Percentiles rank a stretch among this genome's conserved stretches.
Conservation (phyloP, 2,888 invertebrate species). For the Tenthredo scrophulariae region DNA sequence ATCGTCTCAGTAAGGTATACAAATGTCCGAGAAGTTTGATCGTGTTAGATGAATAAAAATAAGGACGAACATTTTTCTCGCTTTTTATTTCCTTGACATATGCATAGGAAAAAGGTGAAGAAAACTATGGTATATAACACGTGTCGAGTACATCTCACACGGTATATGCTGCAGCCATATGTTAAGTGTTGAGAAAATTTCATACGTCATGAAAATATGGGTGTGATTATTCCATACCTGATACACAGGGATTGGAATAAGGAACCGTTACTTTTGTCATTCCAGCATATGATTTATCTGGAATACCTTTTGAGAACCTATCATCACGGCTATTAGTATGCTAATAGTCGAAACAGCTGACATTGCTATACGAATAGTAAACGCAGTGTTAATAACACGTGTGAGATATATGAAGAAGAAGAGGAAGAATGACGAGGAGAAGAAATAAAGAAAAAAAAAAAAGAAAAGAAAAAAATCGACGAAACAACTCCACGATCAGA, state of each 20-base stretch:
- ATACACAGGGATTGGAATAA: neutral
- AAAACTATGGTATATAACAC: neutral
- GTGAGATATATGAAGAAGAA: conserved; percentile 1
- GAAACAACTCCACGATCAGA: neutral
- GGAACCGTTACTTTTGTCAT: conserved; percentile 34
- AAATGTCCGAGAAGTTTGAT: too few relatives aligned
- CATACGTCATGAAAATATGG: neutral
- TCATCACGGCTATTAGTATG: conserved; percentile 39
- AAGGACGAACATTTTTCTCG: too few relatives aligned
- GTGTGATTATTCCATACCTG: neutral
- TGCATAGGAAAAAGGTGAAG: neutral
- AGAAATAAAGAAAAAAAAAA: neutral
- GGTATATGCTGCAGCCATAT: neutral
- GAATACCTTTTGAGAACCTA: conserved; percentile 35
- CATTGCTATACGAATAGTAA: conserved; percentile 10
- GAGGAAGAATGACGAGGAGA: neutral
- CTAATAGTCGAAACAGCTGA: conserved; percentile 11
- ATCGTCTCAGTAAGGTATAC: too few relatives aligned
- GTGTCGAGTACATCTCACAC: neutral
- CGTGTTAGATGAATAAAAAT: too few relatives aligned
- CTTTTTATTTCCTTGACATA: too few relatives aligned
- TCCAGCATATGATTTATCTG: conserved; percentile 38
- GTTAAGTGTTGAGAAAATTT: neutral
- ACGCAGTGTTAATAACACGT: conserved; percentile 16
- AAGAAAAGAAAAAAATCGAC: neutral